A percentile compares a stretch with the other conserved stretches of the same genome.
Evolutionary conservation across 2,888 invertebrate species (phyloP).

Genomic region (Pachydiplax longipennis): DNA sequence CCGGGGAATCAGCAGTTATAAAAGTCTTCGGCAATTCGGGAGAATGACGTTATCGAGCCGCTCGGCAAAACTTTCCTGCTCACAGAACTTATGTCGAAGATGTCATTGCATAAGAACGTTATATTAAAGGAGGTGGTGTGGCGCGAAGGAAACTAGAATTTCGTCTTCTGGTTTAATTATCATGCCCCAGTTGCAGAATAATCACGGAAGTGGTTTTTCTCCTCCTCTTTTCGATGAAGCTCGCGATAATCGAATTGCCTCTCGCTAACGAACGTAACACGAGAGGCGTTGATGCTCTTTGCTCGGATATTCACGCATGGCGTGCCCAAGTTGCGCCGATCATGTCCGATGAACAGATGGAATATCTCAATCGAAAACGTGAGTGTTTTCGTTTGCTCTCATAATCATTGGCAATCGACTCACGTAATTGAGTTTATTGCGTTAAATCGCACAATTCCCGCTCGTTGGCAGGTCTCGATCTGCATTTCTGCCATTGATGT

Average conservation of each 20-base stretch:
- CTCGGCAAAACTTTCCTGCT: too few relatives aligned
- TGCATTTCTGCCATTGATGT: neutral
- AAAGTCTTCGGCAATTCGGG: too few relatives aligned
- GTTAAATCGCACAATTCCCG: neutral
- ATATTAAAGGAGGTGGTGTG: too few relatives aligned
- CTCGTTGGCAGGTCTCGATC: neutral
- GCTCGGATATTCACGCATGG: neutral
- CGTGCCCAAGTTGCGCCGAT: neutral
- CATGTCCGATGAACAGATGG: neutral
- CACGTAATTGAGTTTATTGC: neutral
- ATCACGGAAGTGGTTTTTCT: neutral
- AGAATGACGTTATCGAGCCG: too few relatives aligned
- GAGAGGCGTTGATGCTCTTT: neutral
- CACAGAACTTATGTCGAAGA: too few relatives aligned
- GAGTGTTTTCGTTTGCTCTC: neutral
- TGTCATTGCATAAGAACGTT: too few relatives aligned
- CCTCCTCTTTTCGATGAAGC: neutral
- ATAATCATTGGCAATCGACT: neutral
- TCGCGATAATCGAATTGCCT: neutral
- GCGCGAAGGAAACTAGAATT: neutral
- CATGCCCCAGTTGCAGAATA: neutral
- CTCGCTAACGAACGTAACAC: neutral
- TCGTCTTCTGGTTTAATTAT: neutral
- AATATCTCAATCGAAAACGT: neutral
- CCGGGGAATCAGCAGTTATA: too few relatives aligned